Percentiles rank a stretch among this genome's conserved stretches.
Conservation (phyloP, 2,113 vertebrate genomes). For the Cochlearius cochlearius region DNA sequence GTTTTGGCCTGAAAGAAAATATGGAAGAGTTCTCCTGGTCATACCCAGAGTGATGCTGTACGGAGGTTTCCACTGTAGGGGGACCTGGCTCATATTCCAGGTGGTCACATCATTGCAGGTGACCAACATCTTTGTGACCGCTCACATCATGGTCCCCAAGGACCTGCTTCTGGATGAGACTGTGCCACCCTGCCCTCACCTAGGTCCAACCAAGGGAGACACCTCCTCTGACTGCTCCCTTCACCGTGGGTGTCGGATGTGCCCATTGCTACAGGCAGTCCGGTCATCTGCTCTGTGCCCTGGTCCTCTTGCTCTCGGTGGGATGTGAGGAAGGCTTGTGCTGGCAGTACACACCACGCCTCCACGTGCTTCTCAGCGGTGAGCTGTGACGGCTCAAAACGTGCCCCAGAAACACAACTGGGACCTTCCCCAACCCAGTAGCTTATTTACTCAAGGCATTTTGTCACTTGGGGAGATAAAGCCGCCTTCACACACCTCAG, state of each 20-base stretch:
- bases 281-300: accelerated
- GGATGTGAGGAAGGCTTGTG: neutral
- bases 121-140: neutral
- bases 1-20: neutral
- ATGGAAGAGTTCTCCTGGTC: neutral
- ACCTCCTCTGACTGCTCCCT: neutral
- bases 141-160: accelerated
- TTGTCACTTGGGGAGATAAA: conserved; percentile 72
- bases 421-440: conserved; percentile 9
- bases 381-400: neutral
- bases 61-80: neutral
- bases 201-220: accelerated
- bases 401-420: neutral
- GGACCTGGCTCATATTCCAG: neutral
- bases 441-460: conserved; percentile 51
- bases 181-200: neutral
- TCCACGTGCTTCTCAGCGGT: neutral
- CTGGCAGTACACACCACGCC: neutral
- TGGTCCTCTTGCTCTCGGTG: neutral
- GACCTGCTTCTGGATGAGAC: neutral
- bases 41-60: neutral
- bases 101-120: neutral
- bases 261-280: too few species aligned
- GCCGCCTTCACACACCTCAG: conserved; percentile 63
- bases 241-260: neutral